Base-by-base conservation (phyloP, 2,797 vertebrate species). In the Pampus argenteus region DNA sequence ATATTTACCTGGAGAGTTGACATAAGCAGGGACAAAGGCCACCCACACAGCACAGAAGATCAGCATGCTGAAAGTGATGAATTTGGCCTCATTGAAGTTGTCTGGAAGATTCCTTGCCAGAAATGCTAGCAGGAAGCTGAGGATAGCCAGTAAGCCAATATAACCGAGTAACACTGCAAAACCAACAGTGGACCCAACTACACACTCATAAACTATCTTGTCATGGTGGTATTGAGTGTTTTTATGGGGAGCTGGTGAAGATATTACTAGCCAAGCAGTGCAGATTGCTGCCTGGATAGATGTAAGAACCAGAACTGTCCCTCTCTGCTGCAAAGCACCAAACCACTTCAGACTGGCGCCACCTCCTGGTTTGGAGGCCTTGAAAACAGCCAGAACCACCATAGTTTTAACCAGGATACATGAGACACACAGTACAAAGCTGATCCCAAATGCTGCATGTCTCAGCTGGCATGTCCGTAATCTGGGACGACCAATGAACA, bases 1-100 rank as follows among this genome's bases (percentile, higher is more conserved):
- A 54, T 89, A 92, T 76, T 93, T 94, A 2, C 92, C 93, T 1
- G 92, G 91, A n/a, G 92, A 94, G 66, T 83, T 94, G 3, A 93
- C 50, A 56, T 92, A 93, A 20, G 91, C 91, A 38, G 91, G 91
- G 3, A 93, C 52, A 42, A 93, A 92, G 15, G 90, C 66, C 47
- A 90, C 78, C 91, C 92, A 92, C 50, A 92, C 89, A 0, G 86
- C 90, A 55, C 85, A 91, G 81, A 93, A 93, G 18, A 92, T 89
- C 22, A 93, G 9, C 92, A 93, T 93, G 71, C 92, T 92, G 58
- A 92, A 93, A 8, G 90, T 92, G 55, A 93, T 93, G 29, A 90
- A 66, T 64, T 92, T 92, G 61, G 90, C 91, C 69, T 93, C 92
- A 55, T 92, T 91, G 28, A 93, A 92, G 45, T 73, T 90, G 56